Base-by-base conservation (phyloP, 2,888 invertebrate species). In the Coecobrya sp. region DNA sequence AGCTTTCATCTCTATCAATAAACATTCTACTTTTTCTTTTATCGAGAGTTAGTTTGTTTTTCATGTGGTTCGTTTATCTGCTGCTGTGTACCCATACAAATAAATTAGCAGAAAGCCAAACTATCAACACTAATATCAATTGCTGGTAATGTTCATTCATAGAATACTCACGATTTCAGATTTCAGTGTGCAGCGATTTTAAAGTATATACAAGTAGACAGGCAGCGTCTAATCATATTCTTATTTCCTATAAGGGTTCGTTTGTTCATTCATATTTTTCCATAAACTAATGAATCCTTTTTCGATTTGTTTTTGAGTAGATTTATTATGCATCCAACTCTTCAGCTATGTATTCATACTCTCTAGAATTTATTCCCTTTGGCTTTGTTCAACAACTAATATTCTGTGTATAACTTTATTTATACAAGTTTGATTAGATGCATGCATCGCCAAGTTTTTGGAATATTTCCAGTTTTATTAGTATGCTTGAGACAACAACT, bases 381-480 rank as follows among this genome's bases (percentile, higher is more conserved):
- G 76, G 45, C 76, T 45, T 42, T 76, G 42, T 7, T 3, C n/a
- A 19, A 16, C 68, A 27, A 16, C 68, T 30, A 68, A 11, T 22
- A 2, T 0, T 25, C 49, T 45, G 22, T 76, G 76, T 42, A 13
- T 76, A 76, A 76, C 16, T 45, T 25, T 27, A 30, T 52, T 27
- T 81, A 52, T 55, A 13, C 27, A 81, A 27, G 81, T 30, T 81
- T 81, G 55, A 55, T 55, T 52, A 27, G 82, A 68, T 82, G 25
- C 79, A 82, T 68, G 84, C 84, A 73, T 85, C 55, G 62, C 27
- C 52, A 90, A 90, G 59, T 85, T 85, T 86, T 49, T 84, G 89
- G 85, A 90, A 90, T 42, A 55, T 70, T 85, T 85, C 89, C 84
- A 85, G 84, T 62, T 45, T 45, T 22, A 45, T 45, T 42, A 76